phyloP scores from a whole-genome alignment of 2,888 invertebrate genomes.

The Conops quadrifasciatus region DNA sequence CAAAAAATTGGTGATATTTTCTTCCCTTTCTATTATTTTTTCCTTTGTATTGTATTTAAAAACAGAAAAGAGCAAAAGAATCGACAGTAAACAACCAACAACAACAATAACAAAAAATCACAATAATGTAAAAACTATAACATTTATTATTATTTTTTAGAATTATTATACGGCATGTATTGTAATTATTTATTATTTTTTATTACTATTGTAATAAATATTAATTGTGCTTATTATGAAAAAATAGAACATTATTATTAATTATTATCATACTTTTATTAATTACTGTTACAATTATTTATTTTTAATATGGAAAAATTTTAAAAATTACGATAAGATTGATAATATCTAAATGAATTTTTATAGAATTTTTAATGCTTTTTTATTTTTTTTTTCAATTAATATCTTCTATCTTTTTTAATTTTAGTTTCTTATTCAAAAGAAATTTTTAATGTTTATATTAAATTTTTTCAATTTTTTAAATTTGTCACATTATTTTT shows the following conservation, averaged over 20 bases:
- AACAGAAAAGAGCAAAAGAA: neutral
- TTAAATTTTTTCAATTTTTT: no score
- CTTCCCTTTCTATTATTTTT: constrained; percentile 23
- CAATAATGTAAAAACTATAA: neutral
- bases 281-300: neutral
- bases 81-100: constrained; percentile 11
- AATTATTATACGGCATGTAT: neutral
- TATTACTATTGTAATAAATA: neutral
- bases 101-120: neutral
- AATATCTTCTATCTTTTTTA: no score
- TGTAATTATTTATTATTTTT: constrained; percentile 2
- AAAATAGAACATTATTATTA: neutral
- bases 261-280: neutral
- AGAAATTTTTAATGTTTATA: no score
- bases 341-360: no score
- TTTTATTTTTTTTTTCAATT: no score
- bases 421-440: no score
- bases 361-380: no score
- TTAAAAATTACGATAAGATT: no score
- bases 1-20: constrained; percentile 44
- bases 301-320: neutral
- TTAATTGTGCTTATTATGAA: constrained; percentile 4
- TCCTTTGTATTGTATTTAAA: constrained; percentile 4
- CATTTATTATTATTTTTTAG: neutral
- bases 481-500: no score